These are phyloP conservation scores for Halcyon leucocephala DNA, from an alignment of 2,797 vertebrate species.

Conservation along the genomic window DNA sequence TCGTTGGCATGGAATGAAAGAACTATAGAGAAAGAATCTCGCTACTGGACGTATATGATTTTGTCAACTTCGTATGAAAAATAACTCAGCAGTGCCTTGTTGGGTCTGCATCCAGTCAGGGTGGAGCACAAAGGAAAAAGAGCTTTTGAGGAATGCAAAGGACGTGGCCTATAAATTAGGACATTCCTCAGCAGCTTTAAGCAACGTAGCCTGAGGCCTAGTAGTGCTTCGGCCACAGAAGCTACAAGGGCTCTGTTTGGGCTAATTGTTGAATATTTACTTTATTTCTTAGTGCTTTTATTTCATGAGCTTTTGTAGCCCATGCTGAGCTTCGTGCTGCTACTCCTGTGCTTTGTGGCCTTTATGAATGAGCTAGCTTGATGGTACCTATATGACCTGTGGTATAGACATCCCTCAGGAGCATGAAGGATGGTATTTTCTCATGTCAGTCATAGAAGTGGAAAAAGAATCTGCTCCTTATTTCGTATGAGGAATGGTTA, in stretches of 20 bases:
- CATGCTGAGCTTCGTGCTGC: background rate
- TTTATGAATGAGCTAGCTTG: background rate
- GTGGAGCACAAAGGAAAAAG: background rate
- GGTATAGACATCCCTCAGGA: background rate
- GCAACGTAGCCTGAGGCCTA: background rate
- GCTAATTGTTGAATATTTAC: background rate
- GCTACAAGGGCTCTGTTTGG: background rate
- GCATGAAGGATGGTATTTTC: background rate
- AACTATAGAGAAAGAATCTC: background rate
- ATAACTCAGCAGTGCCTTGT: background rate
- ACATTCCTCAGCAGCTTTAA: constrained; percentile 28
- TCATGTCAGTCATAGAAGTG: background rate
- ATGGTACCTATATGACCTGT: rapidly evolving
- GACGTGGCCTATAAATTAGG: background rate
- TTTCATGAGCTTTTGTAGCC: background rate
- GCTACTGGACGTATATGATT: background rate
- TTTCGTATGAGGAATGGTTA: background rate
- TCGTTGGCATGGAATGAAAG: background rate
- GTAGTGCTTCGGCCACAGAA: background rate
- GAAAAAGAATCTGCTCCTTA: background rate
- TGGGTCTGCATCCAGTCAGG: background rate
- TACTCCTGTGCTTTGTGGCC: background rate
- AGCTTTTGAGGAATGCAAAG: background rate
- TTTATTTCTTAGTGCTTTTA: background rate
- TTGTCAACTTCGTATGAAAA: background rate